Base-by-base conservation (phyloP, 2,888 invertebrate genomes). In the Deladenus siricidicola region DNA sequence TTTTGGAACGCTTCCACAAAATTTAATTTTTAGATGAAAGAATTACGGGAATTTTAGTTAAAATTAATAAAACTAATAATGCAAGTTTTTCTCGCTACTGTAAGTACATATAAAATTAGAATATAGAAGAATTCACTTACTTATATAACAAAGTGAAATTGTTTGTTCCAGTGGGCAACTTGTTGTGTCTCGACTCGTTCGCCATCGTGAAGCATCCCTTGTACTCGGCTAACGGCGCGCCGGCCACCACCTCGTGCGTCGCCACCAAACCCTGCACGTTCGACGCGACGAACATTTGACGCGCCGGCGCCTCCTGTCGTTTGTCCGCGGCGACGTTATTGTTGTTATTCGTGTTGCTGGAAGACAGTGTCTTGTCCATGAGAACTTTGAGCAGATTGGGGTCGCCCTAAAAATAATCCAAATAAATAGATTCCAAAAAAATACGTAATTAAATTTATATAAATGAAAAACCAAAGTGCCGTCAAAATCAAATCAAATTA, bases 211-310 rank as follows among this genome's bases (percentile, higher is more conserved):
- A 44, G 24, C 26, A 23, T 19, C 60, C 60, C 29, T 42, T 60
- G 45, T 60, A 60, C 49, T 60, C 60, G 34, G 58, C 44, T 21
- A 60, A 34, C 43, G 58, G 60, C 4, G 49, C 44, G 29, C 60
- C 60, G n/a, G 42, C n/a, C 17, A 21, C 24, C 14, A 60, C 44
- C 17, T n/a, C 51, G 34, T 51, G 30, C 3, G 58, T 54, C 23
- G 58, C 58, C 3, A 57, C 58, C 50, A 60, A 23, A 23, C 60
- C 60, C 34, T 60, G 48, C n/a, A 60, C 39, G 34, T 57, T 60
- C 3, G 58, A 29, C 6, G 60, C 60, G 4, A 60, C 60, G 28
- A 54, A 58, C 60, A 60, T 60, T 57, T 56, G 60, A n/a, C 60
- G 49, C 17, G 60, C 48, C 29, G 58, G 39, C 6, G 58, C 29